Base-by-base conservation (phyloP, 2,888 invertebrate genomes). In the Harmothoe impar region DNA sequence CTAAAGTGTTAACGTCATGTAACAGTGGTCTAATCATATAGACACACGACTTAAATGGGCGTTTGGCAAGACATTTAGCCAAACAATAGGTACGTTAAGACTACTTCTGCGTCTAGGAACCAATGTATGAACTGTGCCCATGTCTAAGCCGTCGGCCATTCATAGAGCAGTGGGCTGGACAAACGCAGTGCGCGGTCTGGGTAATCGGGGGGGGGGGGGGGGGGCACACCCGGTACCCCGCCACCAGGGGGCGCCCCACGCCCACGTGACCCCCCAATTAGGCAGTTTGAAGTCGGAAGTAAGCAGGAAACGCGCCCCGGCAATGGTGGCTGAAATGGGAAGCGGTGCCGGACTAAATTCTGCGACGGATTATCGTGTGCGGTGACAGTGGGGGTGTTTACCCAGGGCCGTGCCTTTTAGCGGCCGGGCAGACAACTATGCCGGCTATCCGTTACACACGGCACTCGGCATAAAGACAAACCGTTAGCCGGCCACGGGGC, bases 381-480 rank as follows among this genome's bases (percentile, higher is more conserved):
- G 43, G 84, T 84, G 35, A 84, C 84, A 84, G 43, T 23, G 51
- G 84, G 35, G 72, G 84, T 84, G 84, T 84, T 84, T 84, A 84
- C 84, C 23, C 25, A n/a, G 5, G 17, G 23, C 35, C 84, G 51
- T 35, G 84, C 23, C 51, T 84, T 84, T 35, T 33, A 51, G 33
- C 43, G 35, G 84, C 43, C 15, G 43, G 51, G 23, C 84, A 17
- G 84, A 15, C 35, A 84, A 84, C 43, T 84, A 84, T 84, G 84
- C 84, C 51, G 84, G 51, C 84, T 84, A 84, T 84, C 84, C 84
- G 84, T 84, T 84, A 84, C 84, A 72, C 15, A 72, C 72, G 72
- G 72, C 29, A 15, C 29, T 72, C 29, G 29, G 72, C n/a, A 29
- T 72, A 29, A 72, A 29, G 72, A 15, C n/a, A 25, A 25, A 72